A percentile compares a stretch with the other conserved stretches of the same genome.
Conservation (phyloP, 1,140 invertebrate genomes). For the Planococcus citri region DNA sequence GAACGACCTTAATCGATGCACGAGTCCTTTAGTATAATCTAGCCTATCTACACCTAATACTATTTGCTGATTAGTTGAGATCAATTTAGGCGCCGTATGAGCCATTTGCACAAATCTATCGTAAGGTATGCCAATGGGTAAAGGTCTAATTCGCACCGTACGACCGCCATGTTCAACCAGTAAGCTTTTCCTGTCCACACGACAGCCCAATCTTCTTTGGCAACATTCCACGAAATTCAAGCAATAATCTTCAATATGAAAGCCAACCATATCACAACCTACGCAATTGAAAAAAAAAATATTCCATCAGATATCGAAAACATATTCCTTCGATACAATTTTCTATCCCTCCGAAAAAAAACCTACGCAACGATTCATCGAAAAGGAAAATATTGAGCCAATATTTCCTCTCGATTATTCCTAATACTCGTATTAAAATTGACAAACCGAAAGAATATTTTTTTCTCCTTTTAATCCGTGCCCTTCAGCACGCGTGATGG, state of each 20-base stretch:
- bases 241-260: constrained; percentile 83
- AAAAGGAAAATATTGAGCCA: background rate
- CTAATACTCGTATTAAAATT: no score
- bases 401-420: background rate
- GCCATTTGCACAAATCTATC: constrained; percentile 73
- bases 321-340: no score
- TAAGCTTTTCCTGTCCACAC: constrained; percentile 73
- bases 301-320: background rate
- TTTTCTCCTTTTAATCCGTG: background rate
- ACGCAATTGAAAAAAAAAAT: constrained; percentile 26
- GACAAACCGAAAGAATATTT: no score
- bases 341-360: no score
- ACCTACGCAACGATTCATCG: background rate
- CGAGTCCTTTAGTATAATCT: constrained; percentile 71
- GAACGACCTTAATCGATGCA: constrained; percentile 56
- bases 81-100: constrained; percentile 58
- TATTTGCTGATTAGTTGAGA: constrained; percentile 47
- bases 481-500: background rate
- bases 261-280: constrained; percentile 84
- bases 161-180: constrained; percentile 70
- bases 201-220: constrained; percentile 68
- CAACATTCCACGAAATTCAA: constrained; percentile 84
- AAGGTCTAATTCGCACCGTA: constrained; percentile 63
- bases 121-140: constrained; percentile 78
- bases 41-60: constrained; percentile 78